Percentiles rank a stretch among this genome's conserved stretches.
phyloP scores from a whole-genome alignment of 2,888 invertebrate species.

The Luperina testacea region DNA sequence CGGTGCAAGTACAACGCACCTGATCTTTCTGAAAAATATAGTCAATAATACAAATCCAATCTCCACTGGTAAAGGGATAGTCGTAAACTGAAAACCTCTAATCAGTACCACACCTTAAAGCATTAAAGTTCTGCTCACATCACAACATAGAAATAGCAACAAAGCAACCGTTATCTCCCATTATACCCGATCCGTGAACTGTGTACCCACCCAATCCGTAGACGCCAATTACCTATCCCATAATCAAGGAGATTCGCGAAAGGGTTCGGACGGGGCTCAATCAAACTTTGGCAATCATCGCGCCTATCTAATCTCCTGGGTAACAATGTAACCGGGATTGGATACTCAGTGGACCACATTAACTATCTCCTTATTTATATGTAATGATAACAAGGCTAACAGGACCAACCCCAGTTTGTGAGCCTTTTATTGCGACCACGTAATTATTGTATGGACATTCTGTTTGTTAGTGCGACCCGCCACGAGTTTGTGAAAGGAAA shows the following conservation, averaged over 20 bases:
- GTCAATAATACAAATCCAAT: not conserved
- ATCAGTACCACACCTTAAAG: conserved; percentile 45
- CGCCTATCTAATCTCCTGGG: conserved; percentile 86
- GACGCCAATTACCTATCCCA: conserved; percentile 81
- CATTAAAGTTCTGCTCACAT: conserved; percentile 41
- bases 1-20: not conserved
- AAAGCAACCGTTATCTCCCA: conserved; percentile 70
- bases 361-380: conserved; percentile 82
- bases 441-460: conserved; percentile 62
- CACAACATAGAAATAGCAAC: conserved; percentile 61
- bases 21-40: not conserved
- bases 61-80: not conserved
- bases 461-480: conserved; percentile 38
- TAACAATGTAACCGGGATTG: conserved; percentile 85
- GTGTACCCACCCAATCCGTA: conserved; percentile 76
- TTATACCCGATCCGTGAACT: conserved; percentile 72
- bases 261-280: conserved; percentile 85
- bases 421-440: conserved; percentile 58
- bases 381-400: conserved; percentile 80
- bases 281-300: conserved; percentile 89
- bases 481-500: conserved; percentile 32
- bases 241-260: conserved; percentile 84
- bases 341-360: conserved; percentile 82
- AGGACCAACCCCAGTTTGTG: conserved; percentile 48
- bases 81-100: conserved; percentile 27